phyloP scores from a whole-genome alignment of 2,113 vertebrate genomes.

The Bubo bubo region DNA sequence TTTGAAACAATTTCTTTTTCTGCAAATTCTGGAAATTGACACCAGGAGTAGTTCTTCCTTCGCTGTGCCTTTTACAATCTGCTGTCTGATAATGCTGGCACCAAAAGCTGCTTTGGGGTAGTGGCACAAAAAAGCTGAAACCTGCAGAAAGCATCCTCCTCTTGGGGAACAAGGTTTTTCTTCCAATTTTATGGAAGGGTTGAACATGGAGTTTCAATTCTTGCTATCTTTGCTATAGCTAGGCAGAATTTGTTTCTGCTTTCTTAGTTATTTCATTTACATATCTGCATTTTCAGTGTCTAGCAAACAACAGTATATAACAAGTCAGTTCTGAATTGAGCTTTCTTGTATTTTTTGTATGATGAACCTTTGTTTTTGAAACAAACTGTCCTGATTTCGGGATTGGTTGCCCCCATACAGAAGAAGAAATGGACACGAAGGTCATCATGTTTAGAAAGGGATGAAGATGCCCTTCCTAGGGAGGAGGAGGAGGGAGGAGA shows the following conservation, averaged over 20 bases:
- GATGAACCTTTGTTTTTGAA: background rate
- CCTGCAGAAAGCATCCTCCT: background rate
- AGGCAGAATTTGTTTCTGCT: background rate
- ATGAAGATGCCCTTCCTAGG: too few species aligned
- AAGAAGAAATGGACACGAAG: too few species aligned
- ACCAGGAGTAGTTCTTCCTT: constrained; percentile 20
- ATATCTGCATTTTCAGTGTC: background rate
- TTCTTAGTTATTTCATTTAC: background rate
- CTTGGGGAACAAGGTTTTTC: background rate
- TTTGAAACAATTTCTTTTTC: constrained; percentile 42
- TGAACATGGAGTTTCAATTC: background rate
- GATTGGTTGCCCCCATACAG: too few species aligned
- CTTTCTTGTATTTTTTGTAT: background rate
- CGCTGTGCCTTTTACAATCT: background rate
- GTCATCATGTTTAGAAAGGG: too few species aligned
- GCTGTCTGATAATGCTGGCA: background rate
- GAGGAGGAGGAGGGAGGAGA: too few species aligned
- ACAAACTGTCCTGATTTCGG: background rate
- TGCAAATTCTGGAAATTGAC: constrained; percentile 35
- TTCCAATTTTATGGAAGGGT: background rate
- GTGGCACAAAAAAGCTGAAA: background rate
- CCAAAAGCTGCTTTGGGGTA: background rate
- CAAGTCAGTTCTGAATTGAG: background rate
- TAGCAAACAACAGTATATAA: background rate
- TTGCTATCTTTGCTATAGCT: background rate